Evolutionary conservation across 2,113 vertebrate species (phyloP), one percentile per base, ranked within the genome.

Genomic region (Fukomys damarensis): DNA sequence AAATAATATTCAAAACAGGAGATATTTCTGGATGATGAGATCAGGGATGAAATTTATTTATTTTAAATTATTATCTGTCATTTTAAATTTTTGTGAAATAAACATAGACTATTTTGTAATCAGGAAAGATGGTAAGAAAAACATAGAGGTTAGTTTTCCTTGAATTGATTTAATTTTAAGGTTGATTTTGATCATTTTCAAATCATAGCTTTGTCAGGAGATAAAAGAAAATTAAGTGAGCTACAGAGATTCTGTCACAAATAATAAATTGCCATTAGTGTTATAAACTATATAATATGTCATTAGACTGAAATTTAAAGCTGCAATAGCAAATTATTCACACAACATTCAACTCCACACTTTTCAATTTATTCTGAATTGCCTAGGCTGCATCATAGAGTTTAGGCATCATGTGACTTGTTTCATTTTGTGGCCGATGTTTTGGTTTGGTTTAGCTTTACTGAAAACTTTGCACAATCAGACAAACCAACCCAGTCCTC

Each of bases 171-270:
- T 96, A 76, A 91, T 96, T 82, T 91, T 74, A 96, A 93, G 58
- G 58, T 89, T 96, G 74, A 95, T 87, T 96, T 95, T 97, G 65
- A 56, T 97, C 17, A 52, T 95, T 96, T 96, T 94, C 66, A 95
- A 92, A 93, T 93, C 77, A 83, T 35, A 96, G 68, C 56, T 93
- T 88, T 96, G 20, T 92, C 16, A 14, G 49, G 80, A 70, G 35
- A 86, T 59, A 94, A 89, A 63, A 41, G 49, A 86, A 95, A 95
- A 90, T 52, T 88, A 97, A 95, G 79, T 41, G 61, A 91, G 61
- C 61, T 76, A 93, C 19, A 58, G 59, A 84, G 68, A 65, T 80
- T 49, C 65, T 90, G 43, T 89, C 10, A 79, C 32, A 96, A 96
- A 91, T 93, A 95, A 89, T n/a, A 94, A 81, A 72, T 81, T 87